Base-by-base conservation (phyloP, 2,888 invertebrate genomes). In the Heteromyza rotundicornis region DNA sequence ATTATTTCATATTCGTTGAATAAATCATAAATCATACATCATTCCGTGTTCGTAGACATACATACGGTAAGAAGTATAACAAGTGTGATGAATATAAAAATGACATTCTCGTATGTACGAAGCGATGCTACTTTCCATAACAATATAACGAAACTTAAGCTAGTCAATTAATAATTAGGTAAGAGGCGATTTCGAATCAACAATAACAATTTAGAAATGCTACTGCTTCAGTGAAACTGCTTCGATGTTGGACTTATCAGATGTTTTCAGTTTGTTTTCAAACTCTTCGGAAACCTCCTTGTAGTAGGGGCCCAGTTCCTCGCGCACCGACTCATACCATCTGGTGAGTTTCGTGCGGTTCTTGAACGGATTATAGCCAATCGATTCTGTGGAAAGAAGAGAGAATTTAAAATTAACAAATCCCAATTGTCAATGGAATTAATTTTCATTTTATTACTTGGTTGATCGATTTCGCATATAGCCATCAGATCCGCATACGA, bases 381-480 rank as follows among this genome's bases (percentile, higher is more conserved):
- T 86, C 81, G 89, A 85, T 78, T 88, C 91, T 92, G 68, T 44
- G 73, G n/a, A n/a, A n/a, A n/a, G n/a, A n/a, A n/a, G 14, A 40
- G 16, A 40, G 14, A 59, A 62, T 52, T 64, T 35, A 56, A 14
- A 49, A 23, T 36, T 7, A 40, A 40, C 40, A n/a, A 27, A 5
- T 27, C 10, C 27, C 7, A 27, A 27, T 27, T 7, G 27, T 27
- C 10, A 27, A 27, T 27, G 5, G 5, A 27, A 27, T 27, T 27
- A 27, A 27, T 14, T 7, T 2, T 14, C 1, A 47, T 20, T 36
- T 55, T 44, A 16, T 85, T 82, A 92, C 92, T 86, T 60, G 91
- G 88, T 81, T 93, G 92, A 79, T 92, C 92, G 61, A 93, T 78
- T 83, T 92, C 92, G 70, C 90, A 90, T 14, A 89, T 88, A 1